phyloP scores from a whole-genome alignment of 2,888 invertebrate species.

The Pogonocherus hispidulus region DNA sequence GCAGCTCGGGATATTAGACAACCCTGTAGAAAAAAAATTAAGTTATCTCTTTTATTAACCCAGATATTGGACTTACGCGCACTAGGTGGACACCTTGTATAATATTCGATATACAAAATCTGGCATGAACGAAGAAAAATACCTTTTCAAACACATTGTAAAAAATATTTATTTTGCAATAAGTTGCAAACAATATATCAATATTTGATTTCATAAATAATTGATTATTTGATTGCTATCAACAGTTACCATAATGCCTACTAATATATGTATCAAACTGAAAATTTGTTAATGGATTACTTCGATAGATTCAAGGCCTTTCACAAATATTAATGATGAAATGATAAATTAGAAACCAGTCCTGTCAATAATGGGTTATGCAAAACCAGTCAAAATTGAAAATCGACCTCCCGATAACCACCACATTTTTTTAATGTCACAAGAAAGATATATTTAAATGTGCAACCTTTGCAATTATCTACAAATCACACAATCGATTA shows the following conservation, averaged over 20 bases:
- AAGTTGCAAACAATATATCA: background rate
- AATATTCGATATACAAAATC: too few relatives aligned
- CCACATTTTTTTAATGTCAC: slow-evolving; percentile 7
- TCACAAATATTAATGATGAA: slow-evolving; percentile 14
- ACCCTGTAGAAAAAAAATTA: too few relatives aligned
- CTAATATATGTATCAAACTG: background rate
- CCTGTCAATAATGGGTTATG: slow-evolving; percentile 4
- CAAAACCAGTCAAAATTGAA: background rate
- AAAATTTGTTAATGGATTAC: background rate
- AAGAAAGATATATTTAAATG: background rate
- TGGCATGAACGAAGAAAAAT: too few relatives aligned
- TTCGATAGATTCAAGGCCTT: slow-evolving; percentile 12
- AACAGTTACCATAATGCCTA: background rate
- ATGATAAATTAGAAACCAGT: slow-evolving; percentile 8
- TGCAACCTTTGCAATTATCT: slow-evolving; percentile 1
- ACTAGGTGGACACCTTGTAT: too few relatives aligned
- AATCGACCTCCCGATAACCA: background rate
- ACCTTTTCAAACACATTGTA: too few relatives aligned
- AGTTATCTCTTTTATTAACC: too few relatives aligned
- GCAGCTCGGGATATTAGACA: too few relatives aligned
- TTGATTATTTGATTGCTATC: background rate
- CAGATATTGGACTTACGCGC: too few relatives aligned
- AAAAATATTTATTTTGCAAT: background rate
- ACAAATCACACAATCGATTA: background rate
- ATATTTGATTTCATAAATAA: background rate